Evolutionary conservation across 2,113 vertebrate genomes (phyloP), one percentile per base, ranked within the genome.

Genomic region (Xenus cinereus): DNA sequence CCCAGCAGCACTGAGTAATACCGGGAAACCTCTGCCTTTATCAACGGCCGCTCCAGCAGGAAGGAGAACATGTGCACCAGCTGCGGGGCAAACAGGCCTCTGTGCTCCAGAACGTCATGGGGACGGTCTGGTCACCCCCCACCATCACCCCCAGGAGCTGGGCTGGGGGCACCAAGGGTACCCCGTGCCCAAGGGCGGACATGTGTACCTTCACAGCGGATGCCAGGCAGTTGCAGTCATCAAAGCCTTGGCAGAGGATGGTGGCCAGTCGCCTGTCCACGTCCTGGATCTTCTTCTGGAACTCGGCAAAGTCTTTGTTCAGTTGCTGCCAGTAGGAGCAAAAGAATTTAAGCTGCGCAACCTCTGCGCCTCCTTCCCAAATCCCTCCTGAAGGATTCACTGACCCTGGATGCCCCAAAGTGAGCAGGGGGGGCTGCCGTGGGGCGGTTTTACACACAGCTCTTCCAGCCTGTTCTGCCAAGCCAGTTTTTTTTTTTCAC

Each of bases 61-160:
- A 90, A 90, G 12, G 94, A 85, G 5, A 98, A 99, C 98, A 99
- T 98, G 73, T 98, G 86, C 84, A 98, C 85, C 78, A 99, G 64
- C 98, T 99, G 97, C 4, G 39, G 88, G 35, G 74, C 48, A 50
- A 76, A 3, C 16, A 73, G 26, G 28, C 8, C 37, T 6, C 48
- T 16, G 59, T 9, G 3, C 13, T 5, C 54, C 12, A 14, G 19
- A 24, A 60, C 46, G 7, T 17, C 4, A 8, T 39, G 3, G 1
- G 15, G 9, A 11, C 0, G 0, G 45, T 26, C 21, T 0, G 0
- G 22, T 28, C 67, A 50, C 19, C 9, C 33, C 26, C 9, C 7
- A 7, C 2, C 3, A 43, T 4, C 53, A 12, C n/a, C 8, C 30
- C 21, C 22, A 11, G 7, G 32, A 0, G 2, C 27, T 15, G 11